Base-by-base conservation (phyloP, 2,888 invertebrate genomes). In the Cryptosula pallasiana region DNA sequence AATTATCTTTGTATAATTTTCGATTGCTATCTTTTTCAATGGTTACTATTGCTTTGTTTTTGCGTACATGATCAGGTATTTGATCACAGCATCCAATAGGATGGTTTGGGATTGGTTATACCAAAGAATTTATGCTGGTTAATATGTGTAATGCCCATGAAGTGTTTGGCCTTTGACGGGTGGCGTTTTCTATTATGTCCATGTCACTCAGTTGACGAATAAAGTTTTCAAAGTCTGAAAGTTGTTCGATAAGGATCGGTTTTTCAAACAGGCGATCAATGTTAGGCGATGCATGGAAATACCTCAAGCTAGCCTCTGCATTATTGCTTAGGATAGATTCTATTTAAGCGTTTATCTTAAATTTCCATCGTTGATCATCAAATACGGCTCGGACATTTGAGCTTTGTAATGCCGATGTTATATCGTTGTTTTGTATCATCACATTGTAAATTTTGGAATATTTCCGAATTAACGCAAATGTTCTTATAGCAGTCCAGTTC, bases 271-370 rank as follows among this genome's bases (percentile, higher is more conserved):
- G 32, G 25, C 63, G 25, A n/a, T 63, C 63, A 29, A 29, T 34
- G 34, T 63, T 63, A n/a, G 29, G 5, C 32, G 63, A 63, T 29
- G 63, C 63, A 63, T 63, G 63, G 34, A 23, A 63, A 32, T 63
- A 63, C 2, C 63, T 2, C 9, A 27, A 13, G 13, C 13, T 25
- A 13, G 20, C 13, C 9, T 63, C 63, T 29, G 63, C 32, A 27
- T 63, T 27, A n/a, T 63, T 63, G n/a, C 25, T 63, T 3, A 63
- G 34, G n/a, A 63, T 63, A 32, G 2, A 63, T 13, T 32, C 63
- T 32, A 63, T 25, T 5, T 27, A 27, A 32, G 63, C 63, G 32
- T 63, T 63, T 16, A 63, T 32, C 32, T 63, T 63, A 32, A 63
- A 63, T 34, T 63, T 63, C 5, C 13, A 13, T 63, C 32, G 13